phyloP scores from a whole-genome alignment of 2,888 invertebrate genomes.

The Watsonalla cultraria region DNA sequence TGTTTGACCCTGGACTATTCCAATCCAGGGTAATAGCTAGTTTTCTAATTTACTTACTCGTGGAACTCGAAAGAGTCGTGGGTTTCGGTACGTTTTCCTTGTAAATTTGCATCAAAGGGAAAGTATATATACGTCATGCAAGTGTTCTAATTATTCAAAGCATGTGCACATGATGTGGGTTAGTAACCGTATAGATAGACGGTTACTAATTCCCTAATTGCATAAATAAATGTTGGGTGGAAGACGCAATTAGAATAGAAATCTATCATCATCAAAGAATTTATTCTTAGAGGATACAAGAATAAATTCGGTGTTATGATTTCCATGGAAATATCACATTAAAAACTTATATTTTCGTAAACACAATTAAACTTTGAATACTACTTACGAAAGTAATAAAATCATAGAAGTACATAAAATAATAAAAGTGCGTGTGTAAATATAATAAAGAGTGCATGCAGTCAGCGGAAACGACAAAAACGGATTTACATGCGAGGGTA shows the following conservation, averaged over 20 bases:
- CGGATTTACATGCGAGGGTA: conserved; percentile 3
- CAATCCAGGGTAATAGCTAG: background rate
- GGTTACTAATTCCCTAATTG: background rate
- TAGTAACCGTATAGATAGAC: no score
- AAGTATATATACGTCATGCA: background rate
- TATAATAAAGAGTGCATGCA: conserved; percentile 20
- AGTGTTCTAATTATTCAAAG: background rate
- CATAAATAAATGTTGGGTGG: background rate
- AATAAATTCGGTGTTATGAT: no score
- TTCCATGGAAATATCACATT: no score
- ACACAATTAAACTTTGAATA: no score
- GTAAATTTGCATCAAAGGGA: background rate
- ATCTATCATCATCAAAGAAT: no score
- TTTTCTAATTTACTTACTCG: background rate
- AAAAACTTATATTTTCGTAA: no score
- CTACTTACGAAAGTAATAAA: no score
- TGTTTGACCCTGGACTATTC: background rate
- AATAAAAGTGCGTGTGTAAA: conserved; percentile 30
- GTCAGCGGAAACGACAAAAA: conserved; percentile 1
- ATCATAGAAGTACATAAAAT: background rate
- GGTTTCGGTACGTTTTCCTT: background rate
- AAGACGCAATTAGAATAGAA: background rate
- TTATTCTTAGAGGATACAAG: no score
- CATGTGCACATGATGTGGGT: background rate
- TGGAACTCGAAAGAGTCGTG: background rate